Conservation (phyloP, 2,888 invertebrate genomes). For the Coenonympha arcania region DNA sequence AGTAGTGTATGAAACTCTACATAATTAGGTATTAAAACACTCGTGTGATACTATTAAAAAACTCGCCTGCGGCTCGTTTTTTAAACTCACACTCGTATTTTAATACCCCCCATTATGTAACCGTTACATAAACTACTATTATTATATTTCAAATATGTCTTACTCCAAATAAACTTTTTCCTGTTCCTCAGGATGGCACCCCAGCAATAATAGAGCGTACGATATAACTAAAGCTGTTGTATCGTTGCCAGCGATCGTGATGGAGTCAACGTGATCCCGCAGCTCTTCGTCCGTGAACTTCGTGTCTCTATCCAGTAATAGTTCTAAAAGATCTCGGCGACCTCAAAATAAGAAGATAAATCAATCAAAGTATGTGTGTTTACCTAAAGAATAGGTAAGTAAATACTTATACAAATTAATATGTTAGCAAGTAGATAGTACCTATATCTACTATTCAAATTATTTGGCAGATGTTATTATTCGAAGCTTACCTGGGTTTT, state of each 20-base stretch:
- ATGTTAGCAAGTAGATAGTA: too few relatives aligned
- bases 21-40: too few relatives aligned
- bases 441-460: too few relatives aligned
- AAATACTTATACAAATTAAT: too few relatives aligned
- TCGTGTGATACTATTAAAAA: too few relatives aligned
- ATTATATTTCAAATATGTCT: too few relatives aligned
- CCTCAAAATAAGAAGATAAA: conserved; percentile 19
- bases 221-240: conserved; percentile 67
- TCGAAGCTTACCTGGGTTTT: conserved; percentile 26
- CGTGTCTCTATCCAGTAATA: conserved; percentile 53
- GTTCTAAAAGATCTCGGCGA: conserved; percentile 20
- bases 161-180: conserved; percentile 49
- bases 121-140: too few relatives aligned
- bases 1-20: too few relatives aligned
- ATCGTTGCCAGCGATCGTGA: conserved; percentile 74
- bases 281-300: conserved; percentile 72
- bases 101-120: too few relatives aligned
- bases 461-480: too few relatives aligned
- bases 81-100: too few relatives aligned
- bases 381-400: neutral
- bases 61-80: too few relatives aligned
- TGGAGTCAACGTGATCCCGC: conserved; percentile 75
- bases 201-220: conserved; percentile 62
- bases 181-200: conserved; percentile 53
- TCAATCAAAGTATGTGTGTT: neutral